Percentiles rank a stretch among this genome's conserved stretches.
These are phyloP conservation scores for Siniperca knerii DNA, from an alignment of 2,113 vertebrate genomes.

Conservation along the genomic window DNA sequence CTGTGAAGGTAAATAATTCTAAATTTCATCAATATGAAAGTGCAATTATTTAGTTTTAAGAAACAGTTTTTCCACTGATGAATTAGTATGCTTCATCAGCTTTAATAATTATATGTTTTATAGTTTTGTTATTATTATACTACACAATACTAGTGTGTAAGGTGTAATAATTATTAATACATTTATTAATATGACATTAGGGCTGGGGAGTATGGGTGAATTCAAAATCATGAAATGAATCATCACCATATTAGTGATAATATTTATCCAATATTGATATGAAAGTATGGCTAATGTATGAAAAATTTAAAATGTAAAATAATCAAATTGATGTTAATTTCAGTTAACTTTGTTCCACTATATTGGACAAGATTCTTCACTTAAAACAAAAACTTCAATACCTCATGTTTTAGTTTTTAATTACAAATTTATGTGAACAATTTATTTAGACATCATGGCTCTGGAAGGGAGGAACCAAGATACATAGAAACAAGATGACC, in stretches of 20 bases:
- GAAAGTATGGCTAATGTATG: too few species aligned
- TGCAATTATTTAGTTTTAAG: not conserved
- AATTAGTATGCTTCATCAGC: not conserved
- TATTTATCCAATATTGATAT: not conserved
- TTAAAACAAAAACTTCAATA: not conserved
- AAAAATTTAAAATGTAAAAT: not conserved
- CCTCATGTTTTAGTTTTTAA: not conserved
- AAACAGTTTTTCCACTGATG: not conserved
- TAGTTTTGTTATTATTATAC: not conserved
- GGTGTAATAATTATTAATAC: not conserved
- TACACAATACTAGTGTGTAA: not conserved
- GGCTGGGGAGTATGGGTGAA: not conserved
- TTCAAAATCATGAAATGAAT: not conserved
- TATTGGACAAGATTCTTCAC: not conserved
- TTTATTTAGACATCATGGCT: not conserved
- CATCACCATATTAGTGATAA: not conserved
- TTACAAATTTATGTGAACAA: not conserved
- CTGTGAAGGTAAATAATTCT: conserved; percentile 86
- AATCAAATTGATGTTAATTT: not conserved
- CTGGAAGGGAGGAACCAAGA: too few species aligned
- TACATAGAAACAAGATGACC: too few species aligned
- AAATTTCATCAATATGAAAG: not conserved
- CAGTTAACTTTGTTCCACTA: not conserved
- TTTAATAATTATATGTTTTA: not conserved
- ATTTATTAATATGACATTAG: not conserved